phyloP scores from a whole-genome alignment of 2,888 invertebrate species.

The Amorpha juglandis region DNA sequence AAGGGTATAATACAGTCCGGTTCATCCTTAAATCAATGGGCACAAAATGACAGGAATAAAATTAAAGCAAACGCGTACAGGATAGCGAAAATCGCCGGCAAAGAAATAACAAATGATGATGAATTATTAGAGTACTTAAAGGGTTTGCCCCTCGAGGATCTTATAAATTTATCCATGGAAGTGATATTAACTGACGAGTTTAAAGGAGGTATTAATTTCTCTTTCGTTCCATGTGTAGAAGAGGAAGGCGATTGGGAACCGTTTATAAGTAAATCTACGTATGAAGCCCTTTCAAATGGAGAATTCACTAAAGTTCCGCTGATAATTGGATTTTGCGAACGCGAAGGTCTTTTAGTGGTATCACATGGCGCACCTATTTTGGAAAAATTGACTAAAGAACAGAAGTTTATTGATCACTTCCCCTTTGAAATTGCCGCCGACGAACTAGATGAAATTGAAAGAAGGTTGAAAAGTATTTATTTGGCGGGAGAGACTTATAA shows the following conservation, averaged over 20 bases:
- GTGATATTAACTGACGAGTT: constrained; percentile 47
- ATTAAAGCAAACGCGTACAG: constrained; percentile 57
- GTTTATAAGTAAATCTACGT: constrained; percentile 71
- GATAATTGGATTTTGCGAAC: constrained; percentile 75
- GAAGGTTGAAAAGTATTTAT: constrained; percentile 69
- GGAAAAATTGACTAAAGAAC: constrained; percentile 50
- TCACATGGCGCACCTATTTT: constrained; percentile 40
- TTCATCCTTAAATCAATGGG: constrained; percentile 77
- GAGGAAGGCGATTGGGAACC: constrained; percentile 68
- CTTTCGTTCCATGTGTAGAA: constrained; percentile 78
- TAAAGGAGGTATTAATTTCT: constrained; percentile 71
- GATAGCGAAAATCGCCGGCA: constrained; percentile 58
- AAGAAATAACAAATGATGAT: constrained; percentile 46
- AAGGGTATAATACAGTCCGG: constrained; percentile 84
- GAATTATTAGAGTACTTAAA: constrained; percentile 64
- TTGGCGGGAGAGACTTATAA: constrained; percentile 63
- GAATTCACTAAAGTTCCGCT: constrained; percentile 76
- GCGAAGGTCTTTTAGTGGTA: constrained; percentile 73
- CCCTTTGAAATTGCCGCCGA: constrained; percentile 57
- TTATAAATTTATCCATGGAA: constrained; percentile 60
- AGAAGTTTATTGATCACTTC: constrained; percentile 60
- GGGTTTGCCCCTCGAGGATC: constrained; percentile 55
- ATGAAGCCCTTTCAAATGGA: constrained; percentile 64
- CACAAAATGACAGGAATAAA: constrained; percentile 54
- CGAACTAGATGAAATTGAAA: constrained; percentile 53